Base-by-base conservation (phyloP, 2,888 invertebrate species). In the Drosophila leonis region DNA sequence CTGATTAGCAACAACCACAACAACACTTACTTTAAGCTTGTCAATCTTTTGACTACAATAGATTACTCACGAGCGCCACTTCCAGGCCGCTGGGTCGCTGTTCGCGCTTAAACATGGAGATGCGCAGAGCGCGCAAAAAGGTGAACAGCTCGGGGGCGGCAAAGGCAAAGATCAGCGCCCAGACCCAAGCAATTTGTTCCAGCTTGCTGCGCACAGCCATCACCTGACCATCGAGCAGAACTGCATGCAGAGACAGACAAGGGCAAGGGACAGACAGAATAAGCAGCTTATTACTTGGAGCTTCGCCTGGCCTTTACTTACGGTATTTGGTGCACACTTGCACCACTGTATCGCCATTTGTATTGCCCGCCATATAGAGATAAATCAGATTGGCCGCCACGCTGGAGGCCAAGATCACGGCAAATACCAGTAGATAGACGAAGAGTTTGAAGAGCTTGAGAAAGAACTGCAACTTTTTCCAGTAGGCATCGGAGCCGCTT, bases 91-190 rank as follows among this genome's bases (percentile, higher is more conserved):
- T 93, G 3, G 97, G 96, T 74, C 94, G 94, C 52, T 91, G 93
- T 65, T 94, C 94, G 5, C 95, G 95, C 93, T 97, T 97, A 92
- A 97, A 97, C 72, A 96, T 94, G 82, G 95, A 95, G 83, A 96
- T 95, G 85, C 97, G 94, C 20, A 95, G 88, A 15, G 96, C 95
- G 84, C 96, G 94, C 7, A 97, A 91, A 83, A 97, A 95, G 10
- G 95, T 95, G 15, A 96, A 95, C 1, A 96, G 68, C 93, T 98
- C 98, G 0, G 98, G 98, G 27, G 96, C 93, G 44, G 95, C 94
- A 90, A 97, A 97, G 27, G 96, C 95, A 80, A 97, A 95, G 46
- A 97, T 93, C 33, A 97, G 92, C 54, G 96, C 95, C 97, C 97
- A 98, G 15, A 96, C 95, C 97, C 97, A 97, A 49, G 95, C 94